Percentiles rank a stretch among this genome's conserved stretches.
Conservation (phyloP, 2,113 vertebrate genomes). For the Apaloderma vittatum region DNA sequence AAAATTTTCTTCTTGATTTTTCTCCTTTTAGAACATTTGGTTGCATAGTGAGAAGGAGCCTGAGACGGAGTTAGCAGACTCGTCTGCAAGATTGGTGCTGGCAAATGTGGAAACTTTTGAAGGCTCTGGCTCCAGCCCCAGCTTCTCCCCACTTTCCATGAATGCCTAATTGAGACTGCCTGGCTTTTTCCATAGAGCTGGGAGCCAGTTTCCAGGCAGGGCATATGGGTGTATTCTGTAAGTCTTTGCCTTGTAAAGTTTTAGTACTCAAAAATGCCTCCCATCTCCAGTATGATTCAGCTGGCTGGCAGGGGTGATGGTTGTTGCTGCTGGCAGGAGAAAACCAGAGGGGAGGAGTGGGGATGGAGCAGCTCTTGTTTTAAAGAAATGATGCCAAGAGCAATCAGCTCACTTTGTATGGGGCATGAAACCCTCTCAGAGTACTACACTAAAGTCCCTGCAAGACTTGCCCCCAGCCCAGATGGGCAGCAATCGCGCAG, state of each 20-base stretch:
- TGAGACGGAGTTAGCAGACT: background rate
- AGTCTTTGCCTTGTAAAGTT: slow-evolving; percentile 39
- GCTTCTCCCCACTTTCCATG: slow-evolving; percentile 47
- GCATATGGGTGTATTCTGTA: slow-evolving; percentile 46
- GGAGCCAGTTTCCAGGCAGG: slow-evolving; percentile 63
- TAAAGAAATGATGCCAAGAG: background rate
- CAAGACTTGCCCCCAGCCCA: background rate
- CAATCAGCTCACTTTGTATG: background rate
- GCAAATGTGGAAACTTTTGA: slow-evolving; percentile 52
- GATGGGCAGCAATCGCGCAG: background rate
- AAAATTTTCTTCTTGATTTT: background rate
- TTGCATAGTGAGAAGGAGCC: slow-evolving; percentile 15
- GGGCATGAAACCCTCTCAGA: background rate
- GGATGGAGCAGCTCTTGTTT: background rate
- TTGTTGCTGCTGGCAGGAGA: slow-evolving; percentile 12
- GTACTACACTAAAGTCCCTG: background rate
- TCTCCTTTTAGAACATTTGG: slow-evolving; percentile 15
- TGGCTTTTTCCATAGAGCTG: slow-evolving; percentile 26
- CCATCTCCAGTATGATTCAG: slow-evolving; percentile 21
- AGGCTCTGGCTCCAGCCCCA: slow-evolving; percentile 13
- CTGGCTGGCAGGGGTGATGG: background rate
- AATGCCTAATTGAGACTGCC: slow-evolving; percentile 52
- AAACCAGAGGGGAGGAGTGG: background rate
- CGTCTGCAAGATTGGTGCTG: background rate
- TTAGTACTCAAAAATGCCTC: slow-evolving; percentile 39